Conservation (phyloP, 2,113 vertebrate species). For the Kryptolebias marmoratus region DNA sequence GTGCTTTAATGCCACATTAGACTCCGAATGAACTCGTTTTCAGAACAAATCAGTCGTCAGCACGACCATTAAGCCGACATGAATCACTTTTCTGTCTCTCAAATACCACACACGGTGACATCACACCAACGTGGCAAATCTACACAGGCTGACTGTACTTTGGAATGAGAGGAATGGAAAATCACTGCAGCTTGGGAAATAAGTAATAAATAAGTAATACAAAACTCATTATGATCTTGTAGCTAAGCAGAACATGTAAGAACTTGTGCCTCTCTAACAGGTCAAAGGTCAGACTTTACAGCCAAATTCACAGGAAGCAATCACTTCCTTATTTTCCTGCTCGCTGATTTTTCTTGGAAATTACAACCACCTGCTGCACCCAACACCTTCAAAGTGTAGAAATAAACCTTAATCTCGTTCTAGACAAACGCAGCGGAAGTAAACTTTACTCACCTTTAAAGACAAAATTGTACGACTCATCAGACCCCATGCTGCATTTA, state of each 20-base stretch:
- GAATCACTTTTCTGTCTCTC: constrained; percentile 33
- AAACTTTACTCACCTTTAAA: constrained; percentile 80
- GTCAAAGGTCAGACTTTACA: constrained; percentile 54
- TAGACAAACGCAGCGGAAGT: constrained; percentile 15
- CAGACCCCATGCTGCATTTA: constrained; percentile 71
- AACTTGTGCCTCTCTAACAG: not conserved
- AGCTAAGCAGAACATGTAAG: not conserved
- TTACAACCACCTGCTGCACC: not conserved
- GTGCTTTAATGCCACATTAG: not conserved
- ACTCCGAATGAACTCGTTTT: not conserved
- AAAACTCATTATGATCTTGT: not conserved
- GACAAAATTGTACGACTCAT: constrained; percentile 81
- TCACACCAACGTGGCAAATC: constrained; percentile 32
- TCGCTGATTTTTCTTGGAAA: constrained; percentile 2
- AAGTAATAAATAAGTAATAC: not conserved
- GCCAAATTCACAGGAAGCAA: constrained; percentile 4
- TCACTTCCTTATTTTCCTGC: constrained; percentile 56
- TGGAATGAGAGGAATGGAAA: constrained; percentile 52
- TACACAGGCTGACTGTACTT: constrained; percentile 6
- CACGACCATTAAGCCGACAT: not conserved
- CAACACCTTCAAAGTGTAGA: not conserved
- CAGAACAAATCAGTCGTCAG: not conserved
- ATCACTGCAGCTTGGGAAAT: not conserved
- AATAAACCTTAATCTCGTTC: not conserved
- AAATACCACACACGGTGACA: constrained; percentile 24